Conservation (phyloP, 2,888 invertebrate genomes). For the Neoitamus cyanurus region DNA sequence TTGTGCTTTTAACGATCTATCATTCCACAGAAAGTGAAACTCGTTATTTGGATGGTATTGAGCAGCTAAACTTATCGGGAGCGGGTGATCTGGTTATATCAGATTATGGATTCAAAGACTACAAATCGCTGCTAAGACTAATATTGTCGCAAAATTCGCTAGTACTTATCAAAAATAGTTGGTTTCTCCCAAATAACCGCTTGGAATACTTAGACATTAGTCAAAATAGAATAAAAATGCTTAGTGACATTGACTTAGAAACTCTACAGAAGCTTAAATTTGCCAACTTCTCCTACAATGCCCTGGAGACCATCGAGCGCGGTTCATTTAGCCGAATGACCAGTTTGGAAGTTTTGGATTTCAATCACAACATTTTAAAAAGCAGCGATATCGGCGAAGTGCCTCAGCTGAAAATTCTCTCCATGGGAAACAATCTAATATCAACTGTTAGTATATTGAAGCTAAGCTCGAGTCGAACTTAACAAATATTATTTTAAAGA, state of each 20-base stretch:
- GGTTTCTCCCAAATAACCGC: conserved; percentile 55
- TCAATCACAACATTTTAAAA: conserved; percentile 59
- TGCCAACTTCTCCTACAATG: conserved; percentile 58
- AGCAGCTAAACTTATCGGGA: conserved; percentile 58
- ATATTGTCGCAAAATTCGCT: conserved; percentile 60
- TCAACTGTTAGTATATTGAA: neutral
- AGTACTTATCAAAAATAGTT: conserved; percentile 53
- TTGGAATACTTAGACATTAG: conserved; percentile 60
- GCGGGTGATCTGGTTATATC: conserved; percentile 56
- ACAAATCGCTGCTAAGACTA: conserved; percentile 56
- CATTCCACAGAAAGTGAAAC: conserved; percentile 50
- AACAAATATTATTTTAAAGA: no score
- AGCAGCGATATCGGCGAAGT: conserved; percentile 56
- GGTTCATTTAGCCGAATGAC: conserved; percentile 55
- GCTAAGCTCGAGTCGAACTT: no score
- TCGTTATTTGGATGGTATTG: conserved; percentile 51
- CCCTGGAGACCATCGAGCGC: conserved; percentile 54
- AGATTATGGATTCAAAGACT: conserved; percentile 58
- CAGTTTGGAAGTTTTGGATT: conserved; percentile 57
- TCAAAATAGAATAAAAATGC: conserved; percentile 56
- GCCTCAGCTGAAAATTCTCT: conserved; percentile 56
- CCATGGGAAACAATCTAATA: conserved; percentile 57
- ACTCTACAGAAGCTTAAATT: conserved; percentile 56
- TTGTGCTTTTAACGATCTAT: neutral
- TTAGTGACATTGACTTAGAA: conserved; percentile 56